Evolutionary conservation across 2,113 vertebrate genomes (phyloP), one percentile per base, ranked within the genome.

Genomic region (Plecturocebus donacophilus): DNA sequence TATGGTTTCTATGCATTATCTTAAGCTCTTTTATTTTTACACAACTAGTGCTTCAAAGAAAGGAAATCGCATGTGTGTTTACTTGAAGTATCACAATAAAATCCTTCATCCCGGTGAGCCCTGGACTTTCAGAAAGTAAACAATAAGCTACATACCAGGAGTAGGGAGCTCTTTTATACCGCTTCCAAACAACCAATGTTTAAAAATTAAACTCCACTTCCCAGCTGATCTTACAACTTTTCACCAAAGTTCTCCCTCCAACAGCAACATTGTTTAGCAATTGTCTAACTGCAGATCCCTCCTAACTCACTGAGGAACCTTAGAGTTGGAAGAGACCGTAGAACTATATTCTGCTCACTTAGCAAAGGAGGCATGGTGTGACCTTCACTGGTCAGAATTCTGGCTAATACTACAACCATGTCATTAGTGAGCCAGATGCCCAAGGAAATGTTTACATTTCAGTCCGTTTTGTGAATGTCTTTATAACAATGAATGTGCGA

Each of bases 401-500:
- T 83, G 79, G n/a, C 10, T 61, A 66, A n/a, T 17, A 52, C 79
- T 4, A 12, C 3, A 80, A 16, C 42, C 49, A 23, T 38, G 23
- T 82, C 19, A 3, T 38, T 35, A 32, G 20, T 45, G 52, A 80
- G 42, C 75, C 75, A 85, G 76, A 45, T 14, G 13, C 27, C 66
- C 70, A 45, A 77, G 58, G 35, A 76, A 87, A 71, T 96, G 93
- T 92, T 97, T 96, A 80, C 35, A 93, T 96, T 97, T 66, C 92
- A 68, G 95, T 90, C 86, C 84, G 27, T 96, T 97, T 98, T 95
- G 88, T 73, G 94, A 84, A 96, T 98, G 97, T 97, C 96, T 97
- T 97, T 97, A 35, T 68, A 98, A 98, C 97, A 98, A 92, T 88
- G 95, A 98, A 97, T 95, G 96, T 96, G 81, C 88, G 97, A 23